phyloP scores from a whole-genome alignment of 2,113 vertebrate species.

The Dipodomys stephensi region DNA sequence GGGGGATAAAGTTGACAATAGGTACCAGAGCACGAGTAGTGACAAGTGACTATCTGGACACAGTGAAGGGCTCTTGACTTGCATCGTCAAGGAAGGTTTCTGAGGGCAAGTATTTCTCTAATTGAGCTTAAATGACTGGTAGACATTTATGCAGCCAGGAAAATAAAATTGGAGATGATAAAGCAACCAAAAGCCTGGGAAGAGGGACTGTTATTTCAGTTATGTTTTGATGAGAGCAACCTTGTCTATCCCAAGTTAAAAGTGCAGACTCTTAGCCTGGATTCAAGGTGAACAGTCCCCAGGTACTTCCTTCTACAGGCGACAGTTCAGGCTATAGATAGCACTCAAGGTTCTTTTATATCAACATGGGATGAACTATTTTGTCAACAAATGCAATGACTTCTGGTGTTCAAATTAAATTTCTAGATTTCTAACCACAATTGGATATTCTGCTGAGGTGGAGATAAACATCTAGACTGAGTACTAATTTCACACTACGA shows the following conservation, averaged over 20 bases:
- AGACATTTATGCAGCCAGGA: not conserved
- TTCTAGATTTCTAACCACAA: not conserved
- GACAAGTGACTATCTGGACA: not conserved
- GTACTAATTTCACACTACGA: not conserved
- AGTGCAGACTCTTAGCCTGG: not conserved
- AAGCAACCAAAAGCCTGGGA: constrained; percentile 21
- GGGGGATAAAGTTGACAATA: constrained; percentile 11
- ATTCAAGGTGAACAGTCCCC: not conserved
- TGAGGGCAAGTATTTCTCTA: not conserved
- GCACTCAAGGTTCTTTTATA: not conserved
- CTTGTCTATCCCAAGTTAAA: not conserved
- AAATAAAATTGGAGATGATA: not conserved
- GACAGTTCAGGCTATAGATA: not conserved
- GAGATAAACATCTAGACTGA: not conserved
- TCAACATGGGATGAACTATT: not conserved
- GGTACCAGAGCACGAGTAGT: not conserved
- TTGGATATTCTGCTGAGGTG: not conserved
- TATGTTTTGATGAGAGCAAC: not conserved
- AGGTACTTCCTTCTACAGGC: not conserved
- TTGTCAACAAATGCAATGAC: not conserved
- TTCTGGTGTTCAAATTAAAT: constrained; percentile 36
- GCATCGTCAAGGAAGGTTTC: not conserved
- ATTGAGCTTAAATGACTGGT: constrained; percentile 26
- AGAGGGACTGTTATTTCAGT: not conserved
- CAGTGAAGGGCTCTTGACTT: not conserved